phyloP scores from a whole-genome alignment of 2,797 vertebrate genomes.

The Triplophysa yarkandensis region DNA sequence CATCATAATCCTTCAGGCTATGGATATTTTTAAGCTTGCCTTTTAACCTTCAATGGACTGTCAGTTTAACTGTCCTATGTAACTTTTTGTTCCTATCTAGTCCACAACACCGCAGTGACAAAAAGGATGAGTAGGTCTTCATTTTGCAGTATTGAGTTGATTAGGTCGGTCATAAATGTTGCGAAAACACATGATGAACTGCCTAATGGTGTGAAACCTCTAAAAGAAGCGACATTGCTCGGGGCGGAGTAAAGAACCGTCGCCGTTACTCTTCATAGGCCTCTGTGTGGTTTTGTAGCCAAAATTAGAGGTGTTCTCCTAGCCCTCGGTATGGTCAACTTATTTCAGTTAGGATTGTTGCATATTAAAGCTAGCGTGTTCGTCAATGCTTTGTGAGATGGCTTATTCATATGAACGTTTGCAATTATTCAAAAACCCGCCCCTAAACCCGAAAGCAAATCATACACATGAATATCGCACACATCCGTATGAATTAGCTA shows the following conservation, averaged over 20 bases:
- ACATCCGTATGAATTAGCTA: no score
- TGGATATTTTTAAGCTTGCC: slow-evolving; percentile 27
- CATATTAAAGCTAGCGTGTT: slow-evolving; percentile 15
- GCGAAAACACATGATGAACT: neutral
- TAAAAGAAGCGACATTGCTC: neutral
- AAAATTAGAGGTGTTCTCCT: slow-evolving; percentile 64
- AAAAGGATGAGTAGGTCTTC: neutral
- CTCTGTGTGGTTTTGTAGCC: slow-evolving; percentile 55
- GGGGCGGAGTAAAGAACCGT: neutral
- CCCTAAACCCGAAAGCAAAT: no score
- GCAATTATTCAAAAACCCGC: no score
- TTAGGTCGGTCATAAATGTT: neutral
- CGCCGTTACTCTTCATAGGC: slow-evolving; percentile 30
- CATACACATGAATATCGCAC: no score
- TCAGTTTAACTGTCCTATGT: neutral
- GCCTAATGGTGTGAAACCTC: neutral
- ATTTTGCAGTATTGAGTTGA: neutral
- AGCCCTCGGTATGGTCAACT: slow-evolving; percentile 43
- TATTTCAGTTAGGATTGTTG: slow-evolving; percentile 57
- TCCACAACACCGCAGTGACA: neutral
- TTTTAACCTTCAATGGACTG: neutral
- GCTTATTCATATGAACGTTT: no score
- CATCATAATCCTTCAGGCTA: slow-evolving; percentile 19
- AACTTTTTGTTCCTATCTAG: neutral
- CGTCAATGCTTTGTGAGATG: no score